A percentile compares a stretch with the other conserved stretches of the same genome.
phyloP scores from a whole-genome alignment of 2,888 invertebrate genomes.

The Eilema sororculum region DNA sequence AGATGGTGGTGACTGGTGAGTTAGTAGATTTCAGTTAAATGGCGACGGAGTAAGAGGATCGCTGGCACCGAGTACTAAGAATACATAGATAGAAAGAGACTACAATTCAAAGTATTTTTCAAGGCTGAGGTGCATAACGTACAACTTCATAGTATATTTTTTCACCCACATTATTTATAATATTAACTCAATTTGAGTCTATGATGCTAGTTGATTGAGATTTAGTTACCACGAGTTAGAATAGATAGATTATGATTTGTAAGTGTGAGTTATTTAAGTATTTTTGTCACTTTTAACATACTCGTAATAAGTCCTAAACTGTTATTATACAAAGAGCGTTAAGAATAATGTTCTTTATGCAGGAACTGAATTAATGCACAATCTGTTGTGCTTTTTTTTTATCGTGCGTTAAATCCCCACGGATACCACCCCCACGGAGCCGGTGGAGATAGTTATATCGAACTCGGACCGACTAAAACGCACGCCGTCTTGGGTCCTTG shows the following conservation, averaged over 20 bases:
- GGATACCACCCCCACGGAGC: no score
- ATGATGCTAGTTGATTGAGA: neutral
- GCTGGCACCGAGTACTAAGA: neutral
- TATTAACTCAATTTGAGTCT: neutral
- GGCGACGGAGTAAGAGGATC: neutral
- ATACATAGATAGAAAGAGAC: neutral
- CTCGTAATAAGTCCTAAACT: neutral
- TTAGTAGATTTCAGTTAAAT: no score
- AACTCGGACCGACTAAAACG: no score
- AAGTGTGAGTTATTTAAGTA: neutral
- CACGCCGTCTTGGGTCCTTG: no score
- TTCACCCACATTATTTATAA: no score
- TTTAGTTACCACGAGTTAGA: neutral
- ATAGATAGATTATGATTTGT: neutral
- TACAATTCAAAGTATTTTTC: no score
- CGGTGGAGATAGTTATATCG: no score
- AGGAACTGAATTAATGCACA: neutral
- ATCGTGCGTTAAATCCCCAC: no score
- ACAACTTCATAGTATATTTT: no score
- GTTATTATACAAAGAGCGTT: neutral
- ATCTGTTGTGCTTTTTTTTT: no score
- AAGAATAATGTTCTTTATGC: neutral
- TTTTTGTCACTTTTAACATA: neutral
- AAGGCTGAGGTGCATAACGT: neutral
- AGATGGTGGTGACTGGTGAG: no score